A percentile compares a stretch with the other conserved stretches of the same genome.
Evolutionary conservation across 92 coral and sea anemone genomes (phyloP).

Genomic region (Palythoa caribaeorum): DNA sequence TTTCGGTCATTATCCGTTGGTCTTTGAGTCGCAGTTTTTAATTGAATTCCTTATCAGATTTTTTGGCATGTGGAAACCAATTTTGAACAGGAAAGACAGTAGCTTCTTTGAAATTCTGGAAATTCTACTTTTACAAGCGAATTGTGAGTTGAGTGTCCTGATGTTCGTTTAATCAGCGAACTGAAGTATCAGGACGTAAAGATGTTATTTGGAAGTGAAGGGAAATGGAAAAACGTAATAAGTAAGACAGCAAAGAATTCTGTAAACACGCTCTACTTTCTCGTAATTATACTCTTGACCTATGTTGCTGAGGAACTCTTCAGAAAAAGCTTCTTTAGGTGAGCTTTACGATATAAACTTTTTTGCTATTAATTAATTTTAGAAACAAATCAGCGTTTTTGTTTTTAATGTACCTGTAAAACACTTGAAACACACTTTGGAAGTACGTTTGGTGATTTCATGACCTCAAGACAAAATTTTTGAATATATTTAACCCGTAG

Average conservation of each 20-base stretch:
- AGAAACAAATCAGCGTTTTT: not conserved
- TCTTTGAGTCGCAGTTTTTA: conserved; percentile 33
- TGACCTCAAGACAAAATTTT: too few relatives aligned
- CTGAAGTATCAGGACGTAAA: not conserved
- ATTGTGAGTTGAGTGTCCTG: too few relatives aligned
- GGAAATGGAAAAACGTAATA: not conserved
- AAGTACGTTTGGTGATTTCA: too few relatives aligned
- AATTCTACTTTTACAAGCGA: not conserved
- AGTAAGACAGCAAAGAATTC: not conserved
- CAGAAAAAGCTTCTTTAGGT: not conserved
- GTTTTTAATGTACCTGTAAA: too few relatives aligned
- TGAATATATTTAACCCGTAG: too few relatives aligned
- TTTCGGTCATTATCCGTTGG: conserved; percentile 15
- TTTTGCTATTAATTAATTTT: too few relatives aligned
- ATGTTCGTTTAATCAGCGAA: not conserved
- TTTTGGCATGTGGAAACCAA: not conserved
- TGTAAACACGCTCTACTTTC: not conserved
- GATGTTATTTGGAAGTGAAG: not conserved
- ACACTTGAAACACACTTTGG: too few relatives aligned
- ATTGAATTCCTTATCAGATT: conserved; percentile 27
- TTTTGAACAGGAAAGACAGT: conserved; percentile 8
- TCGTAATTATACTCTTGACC: not conserved
- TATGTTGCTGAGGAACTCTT: not conserved
- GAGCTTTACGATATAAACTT: not conserved
- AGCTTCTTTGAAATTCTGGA: not conserved